A percentile compares a stretch with the other conserved stretches of the same genome.
phyloP scores from a whole-genome alignment of 2,113 vertebrate species.

The Athene cunicularia region DNA sequence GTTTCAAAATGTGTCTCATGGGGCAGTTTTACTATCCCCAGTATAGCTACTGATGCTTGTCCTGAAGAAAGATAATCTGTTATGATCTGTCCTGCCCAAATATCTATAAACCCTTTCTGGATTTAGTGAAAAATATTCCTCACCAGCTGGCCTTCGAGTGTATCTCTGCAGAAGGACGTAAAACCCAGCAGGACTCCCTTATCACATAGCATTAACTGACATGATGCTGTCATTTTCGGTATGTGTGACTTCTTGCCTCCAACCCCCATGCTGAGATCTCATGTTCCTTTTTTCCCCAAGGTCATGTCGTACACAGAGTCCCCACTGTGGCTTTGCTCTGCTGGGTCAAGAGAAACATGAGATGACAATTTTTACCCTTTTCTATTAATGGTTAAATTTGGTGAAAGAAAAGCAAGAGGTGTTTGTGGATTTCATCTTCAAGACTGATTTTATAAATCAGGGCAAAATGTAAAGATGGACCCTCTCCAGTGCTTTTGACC shows the following conservation, averaged over 20 bases:
- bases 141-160: neutral
- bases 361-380: slow-evolving; percentile 43
- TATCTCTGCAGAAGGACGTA: neutral
- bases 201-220: slow-evolving; percentile 6
- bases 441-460: neutral
- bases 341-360: slow-evolving; percentile 77
- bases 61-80: neutral
- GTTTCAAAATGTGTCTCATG: neutral
- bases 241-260: slow-evolving; percentile 60
- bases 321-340: slow-evolving; percentile 80
- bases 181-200: slow-evolving; percentile 16
- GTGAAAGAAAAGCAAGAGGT: neutral
- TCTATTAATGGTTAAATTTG: slow-evolving; percentile 41
- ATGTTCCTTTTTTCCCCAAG: slow-evolving; percentile 67
- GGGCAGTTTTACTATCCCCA: neutral
- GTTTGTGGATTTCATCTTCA: slow-evolving; percentile 19
- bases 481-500: neutral
- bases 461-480: neutral
- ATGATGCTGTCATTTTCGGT: slow-evolving; percentile 2
- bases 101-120: neutral
- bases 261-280: slow-evolving; percentile 70
- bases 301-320: slow-evolving; percentile 77
- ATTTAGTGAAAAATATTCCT: neutral
- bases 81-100: neutral
- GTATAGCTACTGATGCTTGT: neutral